Base-by-base conservation (phyloP, 2,113 vertebrate species). In the Aramus guarauna region DNA sequence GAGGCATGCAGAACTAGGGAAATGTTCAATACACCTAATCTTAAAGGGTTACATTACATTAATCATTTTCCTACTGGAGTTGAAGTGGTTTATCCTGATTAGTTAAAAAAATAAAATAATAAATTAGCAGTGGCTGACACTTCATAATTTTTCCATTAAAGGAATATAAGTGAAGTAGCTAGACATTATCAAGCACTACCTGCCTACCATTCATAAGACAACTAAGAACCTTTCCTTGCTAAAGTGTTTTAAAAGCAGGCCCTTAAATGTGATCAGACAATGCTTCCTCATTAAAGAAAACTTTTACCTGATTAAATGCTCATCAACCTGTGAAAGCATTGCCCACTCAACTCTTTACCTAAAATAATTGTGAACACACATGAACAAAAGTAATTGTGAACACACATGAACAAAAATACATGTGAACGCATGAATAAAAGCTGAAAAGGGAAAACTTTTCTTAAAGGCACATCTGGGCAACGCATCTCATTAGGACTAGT, bases 301-400 rank as follows among this genome's bases (percentile, higher is more conserved):
- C 64, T 95, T 93, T 52, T 63, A 71, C 60, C 73, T 87, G 84
- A 95, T 92, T 80, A 92, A 94, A 86, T 59, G 55, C 68, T 89
- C 64, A 67, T 92, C 86, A 91, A 21, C 68, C 47, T 56, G 34
- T 47, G 66, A 91, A 90, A 89, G 74, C 39, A 30, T 68, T 91
- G 81, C 80, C 66, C 80, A 37, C 4, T 82, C 77, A 75, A 9
- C 77, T 82, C 77, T 72, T 93, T 47, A n/a, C 39, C 53, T 79
- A 45, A 76, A 88, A 78, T 66, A 77, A 86, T 43, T 78, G 69
- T 59, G 47, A 75, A 13, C 18, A 47, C 22, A 14, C 47, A 6
- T 9, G 37, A n/a, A n/a, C n/a, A n/a, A 45, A 76, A 88, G 74
- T 66, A 77, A 86, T 43, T 78, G 69, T 59, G 47, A 75, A 13